Conservation (phyloP, 2,113 vertebrate genomes). For the Myrmecobius fasciatus region DNA sequence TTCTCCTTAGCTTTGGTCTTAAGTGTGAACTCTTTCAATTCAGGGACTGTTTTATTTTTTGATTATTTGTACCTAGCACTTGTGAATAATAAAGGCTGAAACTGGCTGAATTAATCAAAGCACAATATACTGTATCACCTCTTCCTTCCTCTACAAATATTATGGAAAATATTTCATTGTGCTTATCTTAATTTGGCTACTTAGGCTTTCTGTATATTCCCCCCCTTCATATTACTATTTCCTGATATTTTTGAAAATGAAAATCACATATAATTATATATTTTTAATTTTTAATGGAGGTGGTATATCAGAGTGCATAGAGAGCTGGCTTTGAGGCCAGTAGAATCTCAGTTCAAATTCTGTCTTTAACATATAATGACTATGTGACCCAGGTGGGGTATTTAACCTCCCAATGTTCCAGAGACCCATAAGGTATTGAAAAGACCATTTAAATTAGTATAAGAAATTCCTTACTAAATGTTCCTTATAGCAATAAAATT, state of each 20-base stretch:
- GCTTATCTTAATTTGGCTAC: neutral
- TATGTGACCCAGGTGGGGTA: neutral
- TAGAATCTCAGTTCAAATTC: neutral
- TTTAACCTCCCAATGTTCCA: neutral
- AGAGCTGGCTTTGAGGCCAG: neutral
- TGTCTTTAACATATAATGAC: neutral
- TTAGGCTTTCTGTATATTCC: neutral
- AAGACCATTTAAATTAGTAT: neutral
- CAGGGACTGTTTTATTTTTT: neutral
- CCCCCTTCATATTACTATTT: neutral
- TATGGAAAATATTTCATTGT: neutral
- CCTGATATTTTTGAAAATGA: neutral
- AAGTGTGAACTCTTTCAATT: neutral
- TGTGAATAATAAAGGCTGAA: neutral
- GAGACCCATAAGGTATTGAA: neutral
- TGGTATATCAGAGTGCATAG: neutral
- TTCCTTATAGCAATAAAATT: neutral
- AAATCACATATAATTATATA: neutral
- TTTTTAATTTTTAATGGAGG: neutral
- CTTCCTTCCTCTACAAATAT: neutral
- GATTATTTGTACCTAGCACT: neutral
- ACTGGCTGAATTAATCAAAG: neutral
- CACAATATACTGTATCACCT: neutral
- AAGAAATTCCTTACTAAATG: neutral
- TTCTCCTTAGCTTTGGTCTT: neutral